phyloP scores from a whole-genome alignment of 2,113 vertebrate species.

The Etia nguti region DNA sequence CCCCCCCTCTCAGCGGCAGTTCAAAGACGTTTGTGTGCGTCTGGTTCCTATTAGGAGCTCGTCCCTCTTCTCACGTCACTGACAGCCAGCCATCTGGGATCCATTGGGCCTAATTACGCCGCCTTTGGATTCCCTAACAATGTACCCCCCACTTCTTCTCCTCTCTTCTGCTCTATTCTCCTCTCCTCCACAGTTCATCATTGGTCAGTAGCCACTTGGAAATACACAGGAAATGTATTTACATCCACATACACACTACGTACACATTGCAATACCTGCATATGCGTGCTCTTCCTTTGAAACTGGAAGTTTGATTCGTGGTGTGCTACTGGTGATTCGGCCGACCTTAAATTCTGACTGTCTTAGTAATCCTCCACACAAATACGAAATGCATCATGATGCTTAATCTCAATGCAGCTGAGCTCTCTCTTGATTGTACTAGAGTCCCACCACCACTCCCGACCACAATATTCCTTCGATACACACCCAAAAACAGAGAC shows the following conservation, averaged over 20 bases:
- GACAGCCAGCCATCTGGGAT: slow-evolving; percentile 78
- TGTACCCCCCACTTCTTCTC: slow-evolving; percentile 60
- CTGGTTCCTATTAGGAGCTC: slow-evolving; percentile 77
- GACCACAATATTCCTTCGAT: slow-evolving; percentile 41
- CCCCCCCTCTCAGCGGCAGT: slow-evolving; percentile 57
- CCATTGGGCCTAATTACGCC: slow-evolving; percentile 76
- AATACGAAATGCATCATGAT: background rate
- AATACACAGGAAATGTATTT: slow-evolving; percentile 8
- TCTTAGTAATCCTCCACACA: slow-evolving; percentile 18
- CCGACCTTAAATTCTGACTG: slow-evolving; percentile 18
- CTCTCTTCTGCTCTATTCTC: slow-evolving; percentile 35
- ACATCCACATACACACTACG: background rate
- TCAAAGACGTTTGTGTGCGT: slow-evolving; percentile 71
- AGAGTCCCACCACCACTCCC: slow-evolving; percentile 7
- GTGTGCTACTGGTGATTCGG: slow-evolving; percentile 33
- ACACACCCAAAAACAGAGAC: slow-evolving; percentile 45
- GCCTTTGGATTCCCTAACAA: slow-evolving; percentile 74
- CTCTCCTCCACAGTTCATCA: slow-evolving; percentile 42
- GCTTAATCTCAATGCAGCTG: slow-evolving; percentile 17
- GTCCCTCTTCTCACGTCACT: slow-evolving; percentile 79
- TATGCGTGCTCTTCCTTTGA: background rate
- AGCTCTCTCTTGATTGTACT: slow-evolving; percentile 41
- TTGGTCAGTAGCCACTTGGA: slow-evolving; percentile 39
- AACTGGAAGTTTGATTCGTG: background rate
- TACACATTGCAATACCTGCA: background rate